phyloP scores from a whole-genome alignment of 2,888 invertebrate genomes.

The Timandra comae region DNA sequence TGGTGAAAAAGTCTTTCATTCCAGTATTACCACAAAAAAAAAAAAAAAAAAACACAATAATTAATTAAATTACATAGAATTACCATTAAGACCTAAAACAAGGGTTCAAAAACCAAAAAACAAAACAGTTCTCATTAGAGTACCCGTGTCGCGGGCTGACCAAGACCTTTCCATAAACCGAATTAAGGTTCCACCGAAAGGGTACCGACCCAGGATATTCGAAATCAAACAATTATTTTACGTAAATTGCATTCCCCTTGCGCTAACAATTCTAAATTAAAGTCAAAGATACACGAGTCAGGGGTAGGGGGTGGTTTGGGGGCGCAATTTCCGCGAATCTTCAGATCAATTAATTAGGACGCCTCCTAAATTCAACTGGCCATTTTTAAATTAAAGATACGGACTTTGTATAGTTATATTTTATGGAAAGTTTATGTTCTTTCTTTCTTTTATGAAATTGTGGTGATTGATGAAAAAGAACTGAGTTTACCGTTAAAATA shows the following conservation, averaged over 20 bases:
- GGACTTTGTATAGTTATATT: too few species aligned
- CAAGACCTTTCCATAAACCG: conserved; percentile 42
- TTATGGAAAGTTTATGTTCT: too few species aligned
- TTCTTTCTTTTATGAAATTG: too few species aligned
- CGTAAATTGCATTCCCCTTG: conserved; percentile 73
- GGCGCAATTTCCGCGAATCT: conserved; percentile 63
- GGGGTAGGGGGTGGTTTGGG: conserved; percentile 16
- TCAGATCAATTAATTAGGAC: conserved; percentile 73
- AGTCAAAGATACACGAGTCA: conserved; percentile 63
- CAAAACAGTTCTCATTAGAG: conserved; percentile 16
- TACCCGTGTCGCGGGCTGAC: conserved; percentile 9
- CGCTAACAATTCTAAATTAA: conserved; percentile 75
- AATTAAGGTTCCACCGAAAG: conserved; percentile 41
- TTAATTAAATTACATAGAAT: too few species aligned
- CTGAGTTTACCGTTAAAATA: too few species aligned
- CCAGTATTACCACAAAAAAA: too few species aligned
- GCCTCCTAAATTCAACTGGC: conserved; percentile 57
- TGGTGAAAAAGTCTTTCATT: too few species aligned
- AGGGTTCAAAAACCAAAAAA: conserved; percentile 7
- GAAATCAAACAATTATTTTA: conserved; percentile 74
- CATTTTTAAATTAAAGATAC: conserved; percentile 34
- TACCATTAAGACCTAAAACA: too few species aligned
- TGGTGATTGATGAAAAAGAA: too few species aligned
- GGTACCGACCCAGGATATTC: conserved; percentile 51
- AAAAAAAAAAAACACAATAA: too few species aligned